These are phyloP conservation scores for Caenorhabditis brenneri DNA, from an alignment of 1,140 invertebrate genomes.

Conservation along the genomic window DNA sequence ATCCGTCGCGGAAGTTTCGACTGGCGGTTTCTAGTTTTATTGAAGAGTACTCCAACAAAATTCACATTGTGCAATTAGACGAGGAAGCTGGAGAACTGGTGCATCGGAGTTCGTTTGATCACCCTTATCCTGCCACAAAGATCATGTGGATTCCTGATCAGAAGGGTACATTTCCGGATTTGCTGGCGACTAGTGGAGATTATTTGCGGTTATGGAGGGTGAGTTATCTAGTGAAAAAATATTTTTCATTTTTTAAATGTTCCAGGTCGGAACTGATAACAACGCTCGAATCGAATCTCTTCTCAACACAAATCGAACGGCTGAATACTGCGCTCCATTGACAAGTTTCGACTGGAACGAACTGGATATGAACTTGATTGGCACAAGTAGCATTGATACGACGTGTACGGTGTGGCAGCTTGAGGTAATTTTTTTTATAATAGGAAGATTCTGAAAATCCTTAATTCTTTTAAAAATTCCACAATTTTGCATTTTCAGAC, in stretches of 20 bases:
- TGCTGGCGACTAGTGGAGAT: constrained; percentile 76
- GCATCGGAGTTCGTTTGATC: constrained; percentile 94
- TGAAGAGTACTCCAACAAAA: constrained; percentile 82
- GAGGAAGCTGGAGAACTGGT: constrained; percentile 98
- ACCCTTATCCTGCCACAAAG: constrained; percentile 90
- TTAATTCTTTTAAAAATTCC: constrained; percentile 73
- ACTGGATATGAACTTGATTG: constrained; percentile 95
- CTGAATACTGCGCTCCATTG: constrained; percentile 96
- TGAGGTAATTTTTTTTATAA: constrained; percentile 93
- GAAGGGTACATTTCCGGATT: constrained; percentile 77
- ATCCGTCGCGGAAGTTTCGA: constrained; percentile 84
- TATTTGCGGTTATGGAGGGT: constrained; percentile 60
- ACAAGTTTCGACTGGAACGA: constrained; percentile 99
- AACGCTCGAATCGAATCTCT: constrained; percentile 45
- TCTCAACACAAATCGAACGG: constrained; percentile 85
- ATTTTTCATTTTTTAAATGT: background rate
- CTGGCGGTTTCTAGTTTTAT: constrained; percentile 96
- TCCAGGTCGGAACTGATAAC: constrained; percentile 45
- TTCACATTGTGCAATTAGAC: constrained; percentile 88
- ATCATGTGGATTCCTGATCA: constrained; percentile 67
- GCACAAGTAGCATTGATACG: constrained; percentile 97
- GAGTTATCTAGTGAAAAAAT: background rate
- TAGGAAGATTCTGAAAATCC: too few relatives aligned
- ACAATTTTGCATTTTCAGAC: constrained; percentile 72
- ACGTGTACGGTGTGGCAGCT: constrained; percentile 99